Evolutionary conservation across 2,888 invertebrate species (phyloP), one percentile per base, ranked within the genome.

Genomic region (Polia nebulosa): DNA sequence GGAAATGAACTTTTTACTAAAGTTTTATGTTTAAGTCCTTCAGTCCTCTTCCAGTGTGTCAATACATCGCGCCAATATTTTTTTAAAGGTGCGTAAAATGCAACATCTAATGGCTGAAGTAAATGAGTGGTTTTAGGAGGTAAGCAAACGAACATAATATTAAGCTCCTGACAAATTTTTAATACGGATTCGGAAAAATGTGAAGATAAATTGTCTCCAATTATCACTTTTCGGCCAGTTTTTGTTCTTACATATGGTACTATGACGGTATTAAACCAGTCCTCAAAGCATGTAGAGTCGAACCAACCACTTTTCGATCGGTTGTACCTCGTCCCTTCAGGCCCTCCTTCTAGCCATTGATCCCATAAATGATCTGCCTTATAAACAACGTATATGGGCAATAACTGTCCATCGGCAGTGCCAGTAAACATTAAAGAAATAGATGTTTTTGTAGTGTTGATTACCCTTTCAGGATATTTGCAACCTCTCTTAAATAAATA

Each of bases 291-390:
- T 15, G 15, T 15, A 6, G 47, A 47, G 15, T 47, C 47, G 15
- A 47, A 47, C 47, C 47, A 47, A 15, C 47, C 47, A 47, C 47
- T 47, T 25, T 47, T 25, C 13, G 45, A 45, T 13, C 45, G n/a
- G 13, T 45, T 47, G 22, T 47, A 47, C 15, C 22, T 47, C 15
- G 45, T 47, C 2, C 45, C 45, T 15, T 47, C 45, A 47, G 45
- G 45, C 15, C 45, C 22, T 47, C 45, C 45, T 17, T 49, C 49
- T 11, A 51, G 51, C 51, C 51, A 51, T 27, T 51, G 51, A 51
- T 51, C 51, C 51, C 51, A 51, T 17, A 51, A n/a, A 51, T 51
- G 51, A 51, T 51, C 27, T n/a, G 51, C 51, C n/a, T 51, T 51
- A 6, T 51, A 51, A 5, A 27, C 27, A 1, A 51, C 49, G n/a